A percentile compares a stretch with the other conserved stretches of the same genome.
phyloP scores from a whole-genome alignment of 2,797 vertebrate species.

The Pygocentrus nattereri region DNA sequence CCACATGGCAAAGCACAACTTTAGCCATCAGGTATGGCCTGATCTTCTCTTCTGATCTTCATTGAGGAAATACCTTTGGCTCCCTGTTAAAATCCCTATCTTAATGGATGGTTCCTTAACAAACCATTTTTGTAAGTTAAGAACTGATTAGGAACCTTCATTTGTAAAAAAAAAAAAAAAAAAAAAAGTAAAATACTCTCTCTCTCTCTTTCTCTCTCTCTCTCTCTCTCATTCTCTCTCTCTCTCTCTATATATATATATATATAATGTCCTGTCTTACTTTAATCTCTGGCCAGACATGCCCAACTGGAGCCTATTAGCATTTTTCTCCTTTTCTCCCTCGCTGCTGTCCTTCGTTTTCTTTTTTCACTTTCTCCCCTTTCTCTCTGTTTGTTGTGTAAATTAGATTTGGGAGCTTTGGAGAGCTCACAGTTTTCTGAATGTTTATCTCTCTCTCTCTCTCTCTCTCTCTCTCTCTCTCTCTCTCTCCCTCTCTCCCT shows the following conservation, averaged over 20 bases:
- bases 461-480: constrained; percentile 23
- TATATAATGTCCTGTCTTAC: constrained; percentile 55
- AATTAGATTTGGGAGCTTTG: constrained; percentile 80
- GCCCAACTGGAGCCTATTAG: constrained; percentile 83
- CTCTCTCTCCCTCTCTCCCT: constrained; percentile 33
- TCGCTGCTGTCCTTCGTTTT: constrained; percentile 52
- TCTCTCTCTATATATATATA: constrained; percentile 59
- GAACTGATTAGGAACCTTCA: not conserved
- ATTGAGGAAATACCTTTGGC: not conserved
- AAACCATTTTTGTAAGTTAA: no score
- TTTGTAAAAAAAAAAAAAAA: no score
- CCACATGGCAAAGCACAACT: constrained; percentile 52
- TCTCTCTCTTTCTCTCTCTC: constrained; percentile 8
- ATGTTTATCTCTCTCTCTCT: constrained; percentile 65
- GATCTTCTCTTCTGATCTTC: constrained; percentile 31
- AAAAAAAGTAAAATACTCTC: no score
- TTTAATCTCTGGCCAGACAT: constrained; percentile 75
- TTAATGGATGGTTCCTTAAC: not conserved
- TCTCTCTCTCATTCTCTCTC: constrained; percentile 35
- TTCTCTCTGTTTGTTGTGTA: constrained; percentile 81
- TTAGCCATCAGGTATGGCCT: constrained; percentile 38
- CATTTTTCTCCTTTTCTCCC: constrained; percentile 68
- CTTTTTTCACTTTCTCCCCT: constrained; percentile 69
- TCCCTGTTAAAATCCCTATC: no score
- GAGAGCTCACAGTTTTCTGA: constrained; percentile 73